These are phyloP conservation scores for Pangasius mekongensis DNA, from an alignment of 2,797 vertebrate genomes.

Conservation along the genomic window DNA sequence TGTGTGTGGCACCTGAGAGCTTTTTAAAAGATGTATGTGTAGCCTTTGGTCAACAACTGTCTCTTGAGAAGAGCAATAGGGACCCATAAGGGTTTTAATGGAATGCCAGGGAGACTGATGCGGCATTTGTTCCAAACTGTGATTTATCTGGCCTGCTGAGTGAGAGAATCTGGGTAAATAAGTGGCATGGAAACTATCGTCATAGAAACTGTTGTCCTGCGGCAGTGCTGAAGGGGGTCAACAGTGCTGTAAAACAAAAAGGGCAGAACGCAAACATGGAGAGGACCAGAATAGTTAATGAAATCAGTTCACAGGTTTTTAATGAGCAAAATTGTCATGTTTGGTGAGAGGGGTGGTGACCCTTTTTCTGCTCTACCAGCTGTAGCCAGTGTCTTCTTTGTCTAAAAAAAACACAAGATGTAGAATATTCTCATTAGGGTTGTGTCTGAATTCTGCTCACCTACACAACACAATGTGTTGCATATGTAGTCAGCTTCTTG, in stretches of 20 bases:
- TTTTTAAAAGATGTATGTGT: slow-evolving; percentile 25
- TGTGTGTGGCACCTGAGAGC: not conserved
- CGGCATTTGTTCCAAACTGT: slow-evolving; percentile 28
- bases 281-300: slow-evolving; percentile 2
- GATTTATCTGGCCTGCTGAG: slow-evolving; percentile 36
- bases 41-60: slow-evolving; percentile 31
- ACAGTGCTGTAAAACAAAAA: slow-evolving; percentile 33
- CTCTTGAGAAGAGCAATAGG: slow-evolving; percentile 35
- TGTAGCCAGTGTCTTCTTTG: not conserved
- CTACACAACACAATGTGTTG: slow-evolving; percentile 12
- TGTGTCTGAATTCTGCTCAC: slow-evolving; percentile 9
- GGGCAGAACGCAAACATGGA: slow-evolving; percentile 11
- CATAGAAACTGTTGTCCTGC: slow-evolving; percentile 48
- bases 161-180: slow-evolving; percentile 38
- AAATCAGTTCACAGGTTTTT: slow-evolving; percentile 31
- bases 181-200: slow-evolving; percentile 46
- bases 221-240: slow-evolving; percentile 23
- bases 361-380: not conserved
- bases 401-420: slow-evolving; percentile 4
- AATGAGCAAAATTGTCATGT: slow-evolving; percentile 33
- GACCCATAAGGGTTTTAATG: slow-evolving; percentile 49
- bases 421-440: slow-evolving; percentile 8
- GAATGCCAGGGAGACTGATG: slow-evolving; percentile 43
- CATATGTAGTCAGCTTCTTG: not conserved
- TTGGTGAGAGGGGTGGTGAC: slow-evolving; percentile 12